Percentiles rank a stretch among this genome's conserved stretches.
phyloP scores from a whole-genome alignment of 2,113 vertebrate species.

The Gobius niger region DNA sequence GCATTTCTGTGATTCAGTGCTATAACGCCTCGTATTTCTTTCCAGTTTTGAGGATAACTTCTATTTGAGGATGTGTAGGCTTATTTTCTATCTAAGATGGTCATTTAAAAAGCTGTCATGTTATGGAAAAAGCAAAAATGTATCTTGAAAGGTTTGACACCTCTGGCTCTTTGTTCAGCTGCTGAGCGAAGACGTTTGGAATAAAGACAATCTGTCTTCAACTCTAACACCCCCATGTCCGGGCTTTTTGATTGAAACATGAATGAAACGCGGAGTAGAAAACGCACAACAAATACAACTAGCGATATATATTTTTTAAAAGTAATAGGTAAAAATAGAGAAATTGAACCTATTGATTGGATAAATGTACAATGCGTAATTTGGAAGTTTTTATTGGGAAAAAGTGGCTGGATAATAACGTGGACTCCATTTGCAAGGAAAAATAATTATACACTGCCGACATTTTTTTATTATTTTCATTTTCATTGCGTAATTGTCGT shows the following conservation, averaged over 20 bases:
- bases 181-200: constrained; percentile 93
- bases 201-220: constrained; percentile 99
- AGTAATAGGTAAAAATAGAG: neutral
- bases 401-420: neutral
- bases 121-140: constrained; percentile 82
- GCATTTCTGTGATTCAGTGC: constrained; percentile 86
- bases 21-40: constrained; percentile 73
- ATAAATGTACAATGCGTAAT: neutral
- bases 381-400: neutral
- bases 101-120: constrained; percentile 85
- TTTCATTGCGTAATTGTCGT: neutral
- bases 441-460: neutral
- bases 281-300: neutral
- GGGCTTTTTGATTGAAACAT: neutral
- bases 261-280: neutral
- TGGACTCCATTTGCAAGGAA: neutral
- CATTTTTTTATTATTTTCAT: neutral
- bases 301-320: neutral
- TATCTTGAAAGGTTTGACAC: constrained; percentile 90
- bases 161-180: constrained; percentile 90
- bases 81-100: constrained; percentile 78
- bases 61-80: constrained; percentile 82
- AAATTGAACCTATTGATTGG: neutral
- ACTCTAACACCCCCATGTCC: constrained; percentile 36
- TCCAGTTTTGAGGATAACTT: constrained; percentile 82